A percentile compares a stretch with the other conserved stretches of the same genome.
These are phyloP conservation scores for Spinus pinus DNA, from an alignment of 2,797 vertebrate genomes.

Conservation along the genomic window DNA sequence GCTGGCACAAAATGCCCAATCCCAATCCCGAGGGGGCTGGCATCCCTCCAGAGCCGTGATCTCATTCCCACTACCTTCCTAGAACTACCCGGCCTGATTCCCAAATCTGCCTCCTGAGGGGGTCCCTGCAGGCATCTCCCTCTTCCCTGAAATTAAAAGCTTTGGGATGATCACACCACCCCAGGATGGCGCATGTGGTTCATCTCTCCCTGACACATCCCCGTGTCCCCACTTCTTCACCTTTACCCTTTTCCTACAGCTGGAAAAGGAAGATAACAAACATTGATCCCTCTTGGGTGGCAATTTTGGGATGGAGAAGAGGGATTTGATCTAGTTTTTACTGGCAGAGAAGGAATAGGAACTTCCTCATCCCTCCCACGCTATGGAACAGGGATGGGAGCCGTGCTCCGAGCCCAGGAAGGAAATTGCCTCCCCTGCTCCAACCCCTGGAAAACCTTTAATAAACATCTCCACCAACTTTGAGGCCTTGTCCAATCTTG, in stretches of 20 bases:
- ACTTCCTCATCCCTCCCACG: neutral
- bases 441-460: slow-evolving; percentile 46
- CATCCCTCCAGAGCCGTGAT: neutral
- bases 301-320: fast-evolving
- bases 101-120: neutral
- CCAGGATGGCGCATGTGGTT: fast-evolving
- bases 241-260: too few relatives aligned
- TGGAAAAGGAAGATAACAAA: neutral
- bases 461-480: slow-evolving; percentile 30
- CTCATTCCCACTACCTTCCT: neutral
- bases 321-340: neutral
- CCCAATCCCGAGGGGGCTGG: neutral
- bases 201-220: fast-evolving
- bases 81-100: neutral
- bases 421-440: slow-evolving; percentile 20
- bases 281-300: fast-evolving
- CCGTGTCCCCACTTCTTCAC: neutral
- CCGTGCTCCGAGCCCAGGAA: fast-evolving
- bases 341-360: neutral
- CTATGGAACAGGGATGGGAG: neutral
- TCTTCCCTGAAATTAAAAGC: neutral
- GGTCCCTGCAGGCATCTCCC: neutral
- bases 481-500: slow-evolving; percentile 54
- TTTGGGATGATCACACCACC: neutral
- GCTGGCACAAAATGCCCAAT: neutral